Base-by-base conservation (phyloP, 2,113 vertebrate genomes). In the Entomyzon cyanotis region DNA sequence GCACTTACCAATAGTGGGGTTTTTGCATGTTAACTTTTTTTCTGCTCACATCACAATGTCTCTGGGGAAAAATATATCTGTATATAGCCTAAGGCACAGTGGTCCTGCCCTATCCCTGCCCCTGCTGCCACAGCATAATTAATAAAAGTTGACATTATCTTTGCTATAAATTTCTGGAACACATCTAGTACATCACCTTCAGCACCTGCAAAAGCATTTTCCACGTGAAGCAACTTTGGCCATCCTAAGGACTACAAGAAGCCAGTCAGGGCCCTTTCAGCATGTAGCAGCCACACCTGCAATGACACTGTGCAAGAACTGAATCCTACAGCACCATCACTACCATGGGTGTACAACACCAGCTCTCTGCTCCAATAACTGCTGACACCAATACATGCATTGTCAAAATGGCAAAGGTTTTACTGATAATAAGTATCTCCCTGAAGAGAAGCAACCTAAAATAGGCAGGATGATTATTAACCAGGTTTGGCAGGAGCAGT, bases 1-100 rank as follows among this genome's bases (percentile, higher is more conserved):
- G 31, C 8, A 42, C 24, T 71, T 87, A n/a, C 3, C 27, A 63
- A 1, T 20, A 47, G 11, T 22, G 10, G 4, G 1, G 3, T 0
- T 19, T 80, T 15, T 62, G 11, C 37, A 46, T 6, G 31, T 39
- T 69, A 56, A 47, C 13, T 42, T 37, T 55, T 79, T 52, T 77
- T 42, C 67, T 92, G 28, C 15, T 73, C 14, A 50, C 6, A 67
- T 37, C 14, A 41, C 35, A 39, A 17, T 4, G 5, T 63, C 16
- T 5, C 31, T 60, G 15, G 7, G 7, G 23, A 75, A 83, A 89
- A 79, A 82, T 24, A 4, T 5, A 25, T 20, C 49, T 44, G 23
- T 10, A 44, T 25, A n/a, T 12, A 76, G 28, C 31, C 25, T 25
- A 46, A 49, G 27, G 20, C 11, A 58, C 15, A 49, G 35, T 27